Base-by-base conservation (phyloP, 2,113 vertebrate genomes). In the Salvator merianae region DNA sequence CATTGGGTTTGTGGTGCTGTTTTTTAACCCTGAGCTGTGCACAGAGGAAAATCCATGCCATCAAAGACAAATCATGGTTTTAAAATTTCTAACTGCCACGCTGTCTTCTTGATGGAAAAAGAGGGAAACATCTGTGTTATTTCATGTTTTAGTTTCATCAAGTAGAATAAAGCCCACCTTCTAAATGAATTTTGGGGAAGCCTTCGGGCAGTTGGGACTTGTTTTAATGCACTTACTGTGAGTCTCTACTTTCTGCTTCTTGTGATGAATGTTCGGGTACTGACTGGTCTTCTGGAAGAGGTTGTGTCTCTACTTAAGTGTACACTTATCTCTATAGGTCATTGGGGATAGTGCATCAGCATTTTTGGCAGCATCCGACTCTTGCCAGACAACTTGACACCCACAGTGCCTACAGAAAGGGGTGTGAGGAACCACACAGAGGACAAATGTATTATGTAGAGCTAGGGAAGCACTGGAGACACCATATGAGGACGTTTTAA, bases 71-170 rank as follows among this genome's bases (percentile, higher is more conserved):
- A 3, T 1, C 43, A 74, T 88, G 90, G 88, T 68, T 74, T 93
- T 89, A 53, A 34, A 71, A 88, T 90, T 90, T 88, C 77, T 84
- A 87, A 75, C 53, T 80, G 69, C 89, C 93, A 91, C 86, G 89
- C 92, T 93, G 3, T 86, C 86, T 92, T 90, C 88, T 93, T 90
- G 70, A 71, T 77, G 84, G 87, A 91, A 47, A 82, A 91, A 86
- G 63, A 79, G 89, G 87, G 93, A 93, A 93, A 93, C 84, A 84
- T 87, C 87, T 94, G 87, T 92, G 88, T 91, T 89, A 86, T 86
- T 93, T 92, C 43, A 22, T 26, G n/a, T 77, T 63, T 76, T 32
- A 12, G 34, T 53, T 84, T 84, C 24, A 77, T 66, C 83, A 86
- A 79, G 93, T 92, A 87, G 88, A 88, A 91, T 77, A 90, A 79